These are phyloP conservation scores for Neodon shergylaensis DNA, from an alignment of 2,113 vertebrate species.

Conservation along the genomic window DNA sequence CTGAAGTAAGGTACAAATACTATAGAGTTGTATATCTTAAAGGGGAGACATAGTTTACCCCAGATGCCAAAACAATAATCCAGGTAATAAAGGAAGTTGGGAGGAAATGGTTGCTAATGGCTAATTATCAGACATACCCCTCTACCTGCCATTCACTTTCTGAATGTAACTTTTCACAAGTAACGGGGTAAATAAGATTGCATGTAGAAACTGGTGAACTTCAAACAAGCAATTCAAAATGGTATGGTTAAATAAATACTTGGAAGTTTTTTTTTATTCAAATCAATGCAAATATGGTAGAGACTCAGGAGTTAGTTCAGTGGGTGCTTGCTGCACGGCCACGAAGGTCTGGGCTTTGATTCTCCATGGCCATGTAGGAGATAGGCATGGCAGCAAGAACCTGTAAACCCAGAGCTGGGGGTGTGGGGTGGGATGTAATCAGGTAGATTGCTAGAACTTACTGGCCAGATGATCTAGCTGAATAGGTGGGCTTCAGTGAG, in stretches of 20 bases:
- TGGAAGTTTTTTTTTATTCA: slow-evolving; percentile 10
- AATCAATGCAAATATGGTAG: background rate
- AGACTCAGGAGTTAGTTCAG: background rate
- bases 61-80: slow-evolving; percentile 9
- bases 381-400: too few relatives aligned
- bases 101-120: background rate
- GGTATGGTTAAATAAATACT: background rate
- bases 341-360: background rate
- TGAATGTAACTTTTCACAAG: background rate
- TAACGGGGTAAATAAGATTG: background rate
- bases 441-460: background rate
- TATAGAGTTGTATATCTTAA: background rate
- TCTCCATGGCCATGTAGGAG: background rate
- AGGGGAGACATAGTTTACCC: background rate
- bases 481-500: background rate
- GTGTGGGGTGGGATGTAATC: too few relatives aligned
- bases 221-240: background rate
- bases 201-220: background rate
- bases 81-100: background rate
- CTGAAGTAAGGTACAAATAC: background rate
- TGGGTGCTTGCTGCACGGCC: background rate
- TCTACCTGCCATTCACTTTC: background rate
- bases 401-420: background rate
- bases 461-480: background rate
- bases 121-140: background rate